These are phyloP conservation scores for Python bivittatus DNA, from an alignment of 2,113 vertebrate genomes.

Conservation along the genomic window DNA sequence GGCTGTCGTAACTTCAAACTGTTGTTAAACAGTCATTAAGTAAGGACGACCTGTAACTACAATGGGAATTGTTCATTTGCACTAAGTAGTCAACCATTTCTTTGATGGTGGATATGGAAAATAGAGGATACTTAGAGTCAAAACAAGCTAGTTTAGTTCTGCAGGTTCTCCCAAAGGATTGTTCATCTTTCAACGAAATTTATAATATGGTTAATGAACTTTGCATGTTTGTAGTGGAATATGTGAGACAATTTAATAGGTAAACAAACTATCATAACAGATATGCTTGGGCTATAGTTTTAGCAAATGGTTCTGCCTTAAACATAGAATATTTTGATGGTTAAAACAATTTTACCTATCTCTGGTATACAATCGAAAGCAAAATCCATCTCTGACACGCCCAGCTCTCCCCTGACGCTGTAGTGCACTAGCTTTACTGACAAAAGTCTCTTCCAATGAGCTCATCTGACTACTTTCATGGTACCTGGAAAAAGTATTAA, in stretches of 20 bases:
- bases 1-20: too few relatives aligned
- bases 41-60: too few relatives aligned
- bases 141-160: neutral
- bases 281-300: neutral
- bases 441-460: constrained; percentile 93
- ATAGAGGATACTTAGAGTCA: neutral
- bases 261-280: neutral
- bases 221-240: neutral
- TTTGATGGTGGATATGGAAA: neutral
- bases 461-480: constrained; percentile 99
- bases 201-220: neutral
- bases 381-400: constrained; percentile 89
- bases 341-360: constrained; percentile 70
- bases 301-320: neutral
- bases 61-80: neutral
- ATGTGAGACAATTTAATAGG: neutral
- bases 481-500: constrained; percentile 76
- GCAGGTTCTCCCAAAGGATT: neutral
- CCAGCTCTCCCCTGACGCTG: constrained; percentile 97
- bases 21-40: too few relatives aligned
- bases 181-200: neutral
- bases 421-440: constrained; percentile 96
- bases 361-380: constrained; percentile 91
- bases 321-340: neutral
- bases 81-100: neutral